A percentile compares a stretch with the other conserved stretches of the same genome.
Conservation (phyloP, 2,797 vertebrate genomes). For the Syngnathus rostellatus region DNA sequence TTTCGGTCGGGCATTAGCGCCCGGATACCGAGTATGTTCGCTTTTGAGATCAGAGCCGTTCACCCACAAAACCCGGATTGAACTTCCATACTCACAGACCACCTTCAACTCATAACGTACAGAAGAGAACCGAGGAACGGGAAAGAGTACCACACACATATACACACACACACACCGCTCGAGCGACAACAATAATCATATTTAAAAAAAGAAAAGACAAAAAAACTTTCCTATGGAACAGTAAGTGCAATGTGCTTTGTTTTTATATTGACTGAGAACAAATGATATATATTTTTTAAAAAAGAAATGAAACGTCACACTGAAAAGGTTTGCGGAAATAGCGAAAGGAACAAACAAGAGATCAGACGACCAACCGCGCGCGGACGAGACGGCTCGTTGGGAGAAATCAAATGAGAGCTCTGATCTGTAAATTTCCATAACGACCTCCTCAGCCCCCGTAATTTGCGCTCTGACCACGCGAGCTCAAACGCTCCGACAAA, state of each 20-base stretch:
- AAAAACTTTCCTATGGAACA: slow-evolving; percentile 83
- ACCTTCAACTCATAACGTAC: slow-evolving; percentile 47
- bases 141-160: slow-evolving; percentile 64
- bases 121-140: slow-evolving; percentile 69
- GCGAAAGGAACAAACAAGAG: slow-evolving; percentile 67
- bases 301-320: slow-evolving; percentile 79
- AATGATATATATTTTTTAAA: slow-evolving; percentile 86
- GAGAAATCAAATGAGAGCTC: slow-evolving; percentile 65
- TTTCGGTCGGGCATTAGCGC: slow-evolving; percentile 36
- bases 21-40: slow-evolving; percentile 39
- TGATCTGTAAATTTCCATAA: slow-evolving; percentile 69
- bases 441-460: slow-evolving; percentile 66
- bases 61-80: slow-evolving; percentile 36
- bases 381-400: slow-evolving; percentile 49
- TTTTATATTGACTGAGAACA: slow-evolving; percentile 85
- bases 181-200: slow-evolving; percentile 74
- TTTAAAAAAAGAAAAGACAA: slow-evolving; percentile 74
- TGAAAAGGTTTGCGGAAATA: slow-evolving; percentile 75
- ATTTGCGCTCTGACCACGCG: slow-evolving; percentile 69
- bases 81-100: slow-evolving; percentile 54
- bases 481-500: slow-evolving; percentile 63
- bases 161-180: slow-evolving; percentile 61
- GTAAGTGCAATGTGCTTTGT: slow-evolving; percentile 84
- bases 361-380: not conserved
- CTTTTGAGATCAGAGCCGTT: slow-evolving; percentile 32